Percentiles rank a stretch among this genome's conserved stretches.
These are phyloP conservation scores for Chiloscyllium plagiosum DNA, from an alignment of 2,113 vertebrate genomes.

Conservation along the genomic window DNA sequence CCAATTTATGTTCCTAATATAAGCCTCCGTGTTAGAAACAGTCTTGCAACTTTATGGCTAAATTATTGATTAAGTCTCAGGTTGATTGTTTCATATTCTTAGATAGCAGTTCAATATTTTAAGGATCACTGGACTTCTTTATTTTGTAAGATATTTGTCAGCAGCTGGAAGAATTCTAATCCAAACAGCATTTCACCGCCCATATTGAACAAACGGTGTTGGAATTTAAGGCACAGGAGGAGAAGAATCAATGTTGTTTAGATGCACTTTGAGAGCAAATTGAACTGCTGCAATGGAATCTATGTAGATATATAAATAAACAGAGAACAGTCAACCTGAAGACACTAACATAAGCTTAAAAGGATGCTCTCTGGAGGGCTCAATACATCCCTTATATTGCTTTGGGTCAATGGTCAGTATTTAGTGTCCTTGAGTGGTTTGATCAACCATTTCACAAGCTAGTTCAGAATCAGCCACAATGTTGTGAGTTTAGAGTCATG, in stretches of 20 bases:
- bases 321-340: background rate
- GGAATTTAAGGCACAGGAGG: constrained; percentile 52
- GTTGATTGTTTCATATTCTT: background rate
- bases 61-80: background rate
- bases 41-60: background rate
- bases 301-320: constrained; percentile 39
- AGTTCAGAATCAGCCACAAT: too few species aligned
- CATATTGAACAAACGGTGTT: constrained; percentile 43
- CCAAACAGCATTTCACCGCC: background rate
- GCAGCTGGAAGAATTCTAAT: constrained; percentile 45
- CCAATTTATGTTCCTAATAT: background rate
- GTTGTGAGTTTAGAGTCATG: too few species aligned
- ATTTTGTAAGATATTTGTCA: constrained; percentile 50
- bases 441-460: too few species aligned
- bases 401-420: too few species aligned
- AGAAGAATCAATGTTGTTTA: constrained; percentile 48
- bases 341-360: background rate
- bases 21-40: background rate
- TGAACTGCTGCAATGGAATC: constrained; percentile 40
- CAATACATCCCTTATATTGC: background rate
- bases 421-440: too few species aligned
- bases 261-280: constrained; percentile 42
- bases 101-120: background rate
- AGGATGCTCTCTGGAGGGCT: background rate
- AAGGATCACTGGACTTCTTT: background rate